Evolutionary conservation across 2,113 vertebrate genomes (phyloP).

Genomic region (Cyrtonyx montezumae): DNA sequence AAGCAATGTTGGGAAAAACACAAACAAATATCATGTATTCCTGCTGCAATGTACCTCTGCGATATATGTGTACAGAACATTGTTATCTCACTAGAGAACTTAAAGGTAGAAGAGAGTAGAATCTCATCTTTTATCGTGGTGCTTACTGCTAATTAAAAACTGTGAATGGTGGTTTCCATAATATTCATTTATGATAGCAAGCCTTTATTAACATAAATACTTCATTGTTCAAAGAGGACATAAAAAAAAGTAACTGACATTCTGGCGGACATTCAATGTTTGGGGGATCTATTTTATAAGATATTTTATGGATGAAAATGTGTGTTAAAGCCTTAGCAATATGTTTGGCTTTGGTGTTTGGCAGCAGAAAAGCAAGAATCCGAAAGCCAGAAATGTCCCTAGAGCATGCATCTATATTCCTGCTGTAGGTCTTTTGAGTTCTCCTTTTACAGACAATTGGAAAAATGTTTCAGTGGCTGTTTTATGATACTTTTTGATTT

Average conservation of each 20-base stretch:
- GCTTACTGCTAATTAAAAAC: constrained; percentile 65
- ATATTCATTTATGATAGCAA: constrained; percentile 49
- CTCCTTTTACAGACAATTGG: constrained; percentile 77
- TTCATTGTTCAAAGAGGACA: constrained; percentile 70
- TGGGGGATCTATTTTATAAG: constrained; percentile 80
- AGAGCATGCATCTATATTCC: constrained; percentile 71
- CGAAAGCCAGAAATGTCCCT: constrained; percentile 76
- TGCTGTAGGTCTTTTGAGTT: constrained; percentile 76
- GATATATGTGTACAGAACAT: background rate
- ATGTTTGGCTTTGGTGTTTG: constrained; percentile 78
- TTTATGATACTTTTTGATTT: constrained; percentile 78
- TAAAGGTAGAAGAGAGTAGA: background rate
- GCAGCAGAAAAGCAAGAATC: constrained; percentile 71
- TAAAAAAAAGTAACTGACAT: constrained; percentile 68
- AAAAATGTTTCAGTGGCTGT: constrained; percentile 76
- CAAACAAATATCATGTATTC: background rate
- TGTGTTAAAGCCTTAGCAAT: constrained; percentile 77
- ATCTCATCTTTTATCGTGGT: constrained; percentile 35
- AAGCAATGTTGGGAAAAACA: background rate
- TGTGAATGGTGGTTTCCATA: constrained; percentile 49
- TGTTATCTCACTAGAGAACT: constrained; percentile 16
- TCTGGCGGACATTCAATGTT: constrained; percentile 71
- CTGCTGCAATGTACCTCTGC: background rate
- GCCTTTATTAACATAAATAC: constrained; percentile 62
- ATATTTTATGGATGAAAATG: constrained; percentile 82